Base-by-base conservation (phyloP, 1,140 invertebrate species). In the Phortica variegata region DNA sequence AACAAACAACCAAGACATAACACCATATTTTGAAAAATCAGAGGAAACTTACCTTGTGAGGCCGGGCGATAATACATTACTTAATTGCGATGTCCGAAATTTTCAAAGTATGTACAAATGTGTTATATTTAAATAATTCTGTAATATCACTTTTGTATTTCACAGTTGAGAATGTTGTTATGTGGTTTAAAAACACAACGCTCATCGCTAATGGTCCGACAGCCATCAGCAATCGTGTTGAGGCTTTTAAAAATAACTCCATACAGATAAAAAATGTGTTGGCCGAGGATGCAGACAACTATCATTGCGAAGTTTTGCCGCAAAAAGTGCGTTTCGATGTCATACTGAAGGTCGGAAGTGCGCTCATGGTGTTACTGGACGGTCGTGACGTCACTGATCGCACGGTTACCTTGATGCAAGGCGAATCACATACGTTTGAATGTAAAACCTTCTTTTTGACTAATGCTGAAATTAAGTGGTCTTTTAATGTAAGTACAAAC, bases 361-460 rank as follows among this genome's bases (percentile, higher is more conserved):
- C 47, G 32, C 55, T 61, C 40, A 54, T 54, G 9, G 57, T 49
- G 45, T 73, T 75, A 51, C 51, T 57, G 34, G 63, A 75, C 60
- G 73, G 53, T 54, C 62, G 61, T 47, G 72, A 75, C 47, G 55
- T 72, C 5, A 61, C 70, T 43, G 65, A 71, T 52, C 60, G 58
- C 2, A 60, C 58, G 53, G 56, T 75, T 52, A 71, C 66, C 49
- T 69, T 65, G 51, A 66, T 52, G 45, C 66, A 75, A 53, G 69
- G 69, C 37, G 73, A 75, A 47, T 51, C 50, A 31, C 65, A 73
- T 53, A 54, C 40, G 42, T 54, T 70, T 45, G 58, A 66, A 41
- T 75, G 73, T 46, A 65, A 57, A 45, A 60, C 58, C 6, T 56
- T 50, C 37, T 53, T 56, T 33, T 40, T 49, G 15, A 41, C 34